Percentiles rank a stretch among this genome's conserved stretches.
Conservation (phyloP, 35 echinoderm and acorn worm genomes). For the Chiridota heheva region DNA sequence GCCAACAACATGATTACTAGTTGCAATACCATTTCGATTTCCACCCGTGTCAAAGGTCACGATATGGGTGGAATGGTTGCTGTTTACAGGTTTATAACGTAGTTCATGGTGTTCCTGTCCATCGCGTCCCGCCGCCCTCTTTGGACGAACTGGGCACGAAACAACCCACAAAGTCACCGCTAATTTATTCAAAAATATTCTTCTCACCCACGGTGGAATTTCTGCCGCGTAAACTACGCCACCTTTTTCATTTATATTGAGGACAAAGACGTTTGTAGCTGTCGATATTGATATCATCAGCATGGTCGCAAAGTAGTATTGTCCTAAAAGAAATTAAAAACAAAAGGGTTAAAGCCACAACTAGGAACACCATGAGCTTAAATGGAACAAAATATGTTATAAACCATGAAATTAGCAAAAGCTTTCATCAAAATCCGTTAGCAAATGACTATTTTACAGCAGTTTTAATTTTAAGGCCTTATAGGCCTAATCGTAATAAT, state of each 20-base stretch:
- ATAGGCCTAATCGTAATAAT: too few species aligned
- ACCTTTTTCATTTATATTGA: constrained; percentile 95
- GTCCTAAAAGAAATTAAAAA: constrained; percentile 58
- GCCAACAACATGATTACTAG: constrained; percentile 59
- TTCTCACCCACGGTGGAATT: constrained; percentile 76
- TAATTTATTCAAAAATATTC: constrained; percentile 65
- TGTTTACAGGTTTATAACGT: constrained; percentile 48
- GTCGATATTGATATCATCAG: constrained; percentile 96
- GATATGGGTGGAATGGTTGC: constrained; percentile 49
- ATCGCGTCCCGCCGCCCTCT: background rate
- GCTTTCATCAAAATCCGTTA: too few species aligned
- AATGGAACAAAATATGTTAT: too few species aligned
- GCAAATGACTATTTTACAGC: too few species aligned
- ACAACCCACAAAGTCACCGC: constrained; percentile 62
- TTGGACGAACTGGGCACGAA: constrained; percentile 32
- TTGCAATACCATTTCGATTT: constrained; percentile 21
- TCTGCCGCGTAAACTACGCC: constrained; percentile 48
- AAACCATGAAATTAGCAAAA: too few species aligned
- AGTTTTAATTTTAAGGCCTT: too few species aligned
- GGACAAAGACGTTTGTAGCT: constrained; percentile 95
- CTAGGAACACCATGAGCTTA: too few species aligned
- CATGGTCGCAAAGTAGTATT: constrained; percentile 99
- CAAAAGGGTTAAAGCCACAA: background rate
- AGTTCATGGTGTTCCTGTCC: constrained; percentile 38
- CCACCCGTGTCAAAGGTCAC: constrained; percentile 49